A percentile compares a stretch with the other conserved stretches of the same genome.
Conservation (phyloP, 2,888 invertebrate species). For the Epirrhoe alternata region DNA sequence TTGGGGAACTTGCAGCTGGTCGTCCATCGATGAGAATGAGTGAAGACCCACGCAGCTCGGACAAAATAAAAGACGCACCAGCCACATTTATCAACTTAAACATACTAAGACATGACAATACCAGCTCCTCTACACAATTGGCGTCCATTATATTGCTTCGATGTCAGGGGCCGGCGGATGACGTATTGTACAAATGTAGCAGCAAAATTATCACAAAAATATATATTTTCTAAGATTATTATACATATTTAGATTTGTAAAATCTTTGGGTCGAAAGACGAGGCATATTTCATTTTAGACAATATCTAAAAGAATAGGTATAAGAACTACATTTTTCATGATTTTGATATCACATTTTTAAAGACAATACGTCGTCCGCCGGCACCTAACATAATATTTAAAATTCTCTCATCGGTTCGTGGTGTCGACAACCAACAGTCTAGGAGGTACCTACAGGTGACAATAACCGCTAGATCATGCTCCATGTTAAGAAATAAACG, state of each 20-base stretch:
- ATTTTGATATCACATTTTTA: too few species aligned
- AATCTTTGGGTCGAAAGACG: too few species aligned
- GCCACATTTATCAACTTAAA: slow-evolving; percentile 55
- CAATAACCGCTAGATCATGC: slow-evolving; percentile 49
- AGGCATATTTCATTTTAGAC: too few species aligned
- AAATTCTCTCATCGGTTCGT: background rate
- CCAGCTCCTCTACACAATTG: slow-evolving; percentile 23
- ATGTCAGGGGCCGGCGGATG: too few species aligned
- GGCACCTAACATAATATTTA: too few species aligned
- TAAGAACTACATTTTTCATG: too few species aligned
- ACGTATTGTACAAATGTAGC: too few species aligned
- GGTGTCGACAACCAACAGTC: slow-evolving; percentile 14
- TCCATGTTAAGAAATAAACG: slow-evolving; percentile 49
- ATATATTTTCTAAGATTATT: too few species aligned
- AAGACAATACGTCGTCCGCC: too few species aligned
- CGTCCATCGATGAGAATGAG: slow-evolving; percentile 62
- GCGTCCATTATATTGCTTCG: slow-evolving; percentile 1
- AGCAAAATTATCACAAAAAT: too few species aligned
- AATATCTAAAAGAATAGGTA: too few species aligned
- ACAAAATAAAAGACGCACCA: slow-evolving; percentile 58
- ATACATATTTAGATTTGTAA: too few species aligned
- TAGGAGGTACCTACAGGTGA: slow-evolving; percentile 32
- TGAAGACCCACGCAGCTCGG: slow-evolving; percentile 69
- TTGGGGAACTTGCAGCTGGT: slow-evolving; percentile 36
- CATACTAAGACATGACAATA: slow-evolving; percentile 53